A percentile compares a stretch with the other conserved stretches of the same genome.
Conservation (phyloP, 1,140 invertebrate species). For the Coboldia fuscipes region DNA sequence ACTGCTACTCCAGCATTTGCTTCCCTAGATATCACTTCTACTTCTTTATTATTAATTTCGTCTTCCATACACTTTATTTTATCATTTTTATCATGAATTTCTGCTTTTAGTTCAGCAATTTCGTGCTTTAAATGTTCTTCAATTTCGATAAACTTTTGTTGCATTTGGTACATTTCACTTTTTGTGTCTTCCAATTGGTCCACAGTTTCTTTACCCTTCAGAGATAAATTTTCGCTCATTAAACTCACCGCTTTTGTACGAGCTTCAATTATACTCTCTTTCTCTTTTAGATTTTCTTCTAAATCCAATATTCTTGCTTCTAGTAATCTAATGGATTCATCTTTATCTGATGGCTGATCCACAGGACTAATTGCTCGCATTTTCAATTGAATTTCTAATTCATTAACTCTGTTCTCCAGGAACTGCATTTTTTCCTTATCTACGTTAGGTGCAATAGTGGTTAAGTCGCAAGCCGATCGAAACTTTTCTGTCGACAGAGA, state of each 20-base stretch:
- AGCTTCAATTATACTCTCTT: constrained; percentile 66
- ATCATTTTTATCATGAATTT: constrained; percentile 32
- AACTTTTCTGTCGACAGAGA: neutral
- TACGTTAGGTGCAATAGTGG: constrained; percentile 4
- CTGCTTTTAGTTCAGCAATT: constrained; percentile 30
- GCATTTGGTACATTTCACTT: constrained; percentile 58
- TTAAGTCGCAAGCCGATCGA: constrained; percentile 12
- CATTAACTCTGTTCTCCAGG: constrained; percentile 12
- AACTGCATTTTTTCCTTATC: constrained; percentile 12
- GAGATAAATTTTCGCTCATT: constrained; percentile 50
- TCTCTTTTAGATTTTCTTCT: constrained; percentile 62
- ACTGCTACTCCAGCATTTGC: constrained; percentile 19
- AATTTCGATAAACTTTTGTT: constrained; percentile 46
- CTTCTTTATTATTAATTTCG: constrained; percentile 27
- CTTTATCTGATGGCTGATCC: constrained; percentile 12
- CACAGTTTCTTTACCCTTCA: constrained; percentile 44
- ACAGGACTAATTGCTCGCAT: constrained; percentile 11
- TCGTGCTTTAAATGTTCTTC: constrained; percentile 49
- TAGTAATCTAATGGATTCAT: constrained; percentile 28
- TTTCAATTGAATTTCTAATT: constrained; percentile 14
- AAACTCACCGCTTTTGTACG: constrained; percentile 60
- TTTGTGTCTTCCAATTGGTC: constrained; percentile 54
- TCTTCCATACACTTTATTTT: constrained; percentile 25
- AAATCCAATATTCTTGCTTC: constrained; percentile 43
- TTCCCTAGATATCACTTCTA: constrained; percentile 9